phyloP scores from a whole-genome alignment of 1,140 invertebrate species.

The Tetragonula clypearis region DNA sequence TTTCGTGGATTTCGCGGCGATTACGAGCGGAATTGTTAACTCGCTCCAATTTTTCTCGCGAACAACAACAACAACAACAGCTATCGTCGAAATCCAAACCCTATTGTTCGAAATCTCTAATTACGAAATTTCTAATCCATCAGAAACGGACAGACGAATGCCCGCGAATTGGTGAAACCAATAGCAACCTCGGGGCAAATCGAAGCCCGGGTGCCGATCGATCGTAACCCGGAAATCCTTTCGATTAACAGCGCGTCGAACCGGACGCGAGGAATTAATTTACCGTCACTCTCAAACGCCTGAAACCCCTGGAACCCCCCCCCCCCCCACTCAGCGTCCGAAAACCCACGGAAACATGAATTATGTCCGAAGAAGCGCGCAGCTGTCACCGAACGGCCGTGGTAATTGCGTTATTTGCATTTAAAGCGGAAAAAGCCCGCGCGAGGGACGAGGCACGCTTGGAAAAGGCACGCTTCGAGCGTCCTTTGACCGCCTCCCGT shows the following conservation, averaged over 20 bases:
- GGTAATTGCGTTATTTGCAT: conserved; percentile 68
- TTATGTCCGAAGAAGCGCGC: conserved; percentile 66
- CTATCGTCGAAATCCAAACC: neutral
- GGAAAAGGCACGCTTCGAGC: conserved; percentile 47
- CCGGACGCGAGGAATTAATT: conserved; percentile 59
- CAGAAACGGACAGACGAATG: neutral
- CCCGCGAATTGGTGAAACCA: neutral
- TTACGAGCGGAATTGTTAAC: too few relatives aligned
- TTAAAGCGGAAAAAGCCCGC: conserved; percentile 58
- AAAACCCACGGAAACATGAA: conserved; percentile 50
- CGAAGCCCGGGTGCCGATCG: conserved; percentile 1
- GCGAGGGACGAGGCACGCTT: conserved; percentile 31
- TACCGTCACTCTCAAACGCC: conserved; percentile 18
- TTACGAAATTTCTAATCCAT: neutral
- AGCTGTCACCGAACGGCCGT: conserved; percentile 56
- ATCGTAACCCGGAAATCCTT: conserved; percentile 53
- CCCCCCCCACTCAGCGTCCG: neutral
- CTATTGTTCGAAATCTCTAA: too few relatives aligned
- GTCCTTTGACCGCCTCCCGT: conserved; percentile 57
- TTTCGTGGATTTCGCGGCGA: too few relatives aligned
- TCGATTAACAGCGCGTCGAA: conserved; percentile 63
- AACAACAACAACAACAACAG: neutral
- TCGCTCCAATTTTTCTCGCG: too few relatives aligned
- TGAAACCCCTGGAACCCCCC: neutral
- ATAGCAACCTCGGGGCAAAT: neutral